Percentiles rank a stretch among this genome's conserved stretches.
These are phyloP conservation scores for Oreochromis niloticus DNA, from an alignment of 2,113 vertebrate genomes.

Conservation along the genomic window DNA sequence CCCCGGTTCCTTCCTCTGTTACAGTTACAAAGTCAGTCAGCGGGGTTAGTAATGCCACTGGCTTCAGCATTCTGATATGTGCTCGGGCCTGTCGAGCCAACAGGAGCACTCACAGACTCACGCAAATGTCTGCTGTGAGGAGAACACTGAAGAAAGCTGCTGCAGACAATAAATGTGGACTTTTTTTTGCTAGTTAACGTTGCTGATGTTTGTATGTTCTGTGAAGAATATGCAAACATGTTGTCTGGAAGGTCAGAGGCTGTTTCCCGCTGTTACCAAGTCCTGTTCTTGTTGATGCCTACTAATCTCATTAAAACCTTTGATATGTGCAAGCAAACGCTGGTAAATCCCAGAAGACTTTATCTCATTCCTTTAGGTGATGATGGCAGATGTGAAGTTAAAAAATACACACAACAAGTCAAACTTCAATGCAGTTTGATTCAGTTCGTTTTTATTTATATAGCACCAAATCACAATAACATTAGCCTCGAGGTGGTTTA, in stretches of 20 bases:
- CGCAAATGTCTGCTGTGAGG: neutral
- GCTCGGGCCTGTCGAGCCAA: slow-evolving; percentile 53
- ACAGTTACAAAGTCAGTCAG: slow-evolving; percentile 10
- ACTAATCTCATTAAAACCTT: neutral
- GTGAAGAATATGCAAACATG: neutral
- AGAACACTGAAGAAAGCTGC: neutral
- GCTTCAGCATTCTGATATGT: slow-evolving; percentile 50
- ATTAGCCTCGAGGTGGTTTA: neutral
- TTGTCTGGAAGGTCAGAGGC: neutral
- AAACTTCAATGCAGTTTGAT: neutral
- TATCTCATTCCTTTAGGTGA: neutral
- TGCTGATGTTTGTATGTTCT: neutral
- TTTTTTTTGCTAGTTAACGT: neutral
- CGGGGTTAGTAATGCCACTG: neutral
- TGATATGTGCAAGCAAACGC: neutral
- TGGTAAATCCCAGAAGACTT: neutral
- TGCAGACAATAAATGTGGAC: neutral
- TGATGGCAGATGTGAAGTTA: neutral
- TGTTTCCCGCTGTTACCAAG: neutral
- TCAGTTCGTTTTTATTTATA: neutral
- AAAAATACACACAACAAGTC: neutral
- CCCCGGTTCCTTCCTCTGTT: slow-evolving; percentile 28
- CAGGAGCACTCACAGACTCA: neutral
- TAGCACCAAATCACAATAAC: neutral
- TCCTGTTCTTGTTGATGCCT: neutral